Conservation (phyloP, 2,888 invertebrate species). For the Andricus quercusramuli region DNA sequence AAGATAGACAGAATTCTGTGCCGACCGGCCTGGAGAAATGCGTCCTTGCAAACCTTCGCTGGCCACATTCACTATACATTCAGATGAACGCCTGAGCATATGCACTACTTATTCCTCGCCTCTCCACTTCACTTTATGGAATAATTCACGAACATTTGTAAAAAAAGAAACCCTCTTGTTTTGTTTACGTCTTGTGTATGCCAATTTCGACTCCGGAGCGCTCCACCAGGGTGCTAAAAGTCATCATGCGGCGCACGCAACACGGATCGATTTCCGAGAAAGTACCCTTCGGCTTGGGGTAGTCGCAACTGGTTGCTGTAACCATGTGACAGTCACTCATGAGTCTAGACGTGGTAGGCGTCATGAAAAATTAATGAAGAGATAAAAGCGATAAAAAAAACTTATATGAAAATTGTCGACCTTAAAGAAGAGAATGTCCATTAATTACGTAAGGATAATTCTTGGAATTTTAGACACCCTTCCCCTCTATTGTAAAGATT, state of each 20-base stretch:
- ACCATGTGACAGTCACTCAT: not conserved
- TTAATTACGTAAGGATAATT: no score
- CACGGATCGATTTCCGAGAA: not conserved
- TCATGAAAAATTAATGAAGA: not conserved
- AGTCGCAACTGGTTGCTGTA: not conserved
- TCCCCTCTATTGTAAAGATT: no score
- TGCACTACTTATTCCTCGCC: not conserved
- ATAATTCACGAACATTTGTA: not conserved
- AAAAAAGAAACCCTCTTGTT: not conserved
- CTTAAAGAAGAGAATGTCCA: no score
- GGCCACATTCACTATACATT: slow-evolving; percentile 62
- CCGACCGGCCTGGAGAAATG: slow-evolving; percentile 59
- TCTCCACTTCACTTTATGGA: not conserved
- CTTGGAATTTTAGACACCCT: no score
- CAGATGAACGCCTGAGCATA: slow-evolving; percentile 28
- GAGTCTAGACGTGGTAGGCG: not conserved
- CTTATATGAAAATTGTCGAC: no score
- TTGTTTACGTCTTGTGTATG: slow-evolving; percentile 8
- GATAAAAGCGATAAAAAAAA: not conserved
- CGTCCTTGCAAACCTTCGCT: slow-evolving; percentile 63
- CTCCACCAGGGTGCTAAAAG: not conserved
- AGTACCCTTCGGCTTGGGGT: not conserved
- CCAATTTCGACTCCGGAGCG: not conserved
- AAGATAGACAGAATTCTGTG: slow-evolving; percentile 64
- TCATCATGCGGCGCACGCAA: not conserved